Evolutionary conservation across 2,888 invertebrate species (phyloP), one percentile per base, ranked within the genome.

Genomic region (Galerucella nymphaeae): DNA sequence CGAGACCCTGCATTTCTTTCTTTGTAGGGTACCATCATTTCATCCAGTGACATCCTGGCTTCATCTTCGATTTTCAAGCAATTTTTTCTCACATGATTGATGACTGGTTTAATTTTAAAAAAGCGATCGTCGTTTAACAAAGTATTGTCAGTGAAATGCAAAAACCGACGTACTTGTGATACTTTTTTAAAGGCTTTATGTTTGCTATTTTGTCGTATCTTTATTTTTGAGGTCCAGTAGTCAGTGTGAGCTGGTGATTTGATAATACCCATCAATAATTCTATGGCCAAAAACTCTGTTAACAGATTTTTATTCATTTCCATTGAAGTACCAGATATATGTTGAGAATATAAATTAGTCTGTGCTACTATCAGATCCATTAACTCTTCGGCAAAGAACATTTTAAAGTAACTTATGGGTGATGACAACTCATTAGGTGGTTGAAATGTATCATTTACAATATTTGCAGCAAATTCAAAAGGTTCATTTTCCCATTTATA

Each of bases 91-190:
- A 77, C 42, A 11, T 55, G 30, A 13, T 79, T 69, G 5, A 77
- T 50, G 11, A 77, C 23, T 42, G 70, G 76, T 66, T 69, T 55
- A 48, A 78, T 67, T 75, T 76, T 77, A 66, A 59, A 71, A 61
- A 73, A 72, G 59, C 62, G 45, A 59, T 42, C n/a, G n/a, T n/a
- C n/a, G n/a, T n/a, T n/a, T n/a, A n/a, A n/a, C n/a, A n/a, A n/a
- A n/a, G n/a, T n/a, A 53, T 76, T 76, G 41, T 78, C 72, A 16
- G 64, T 70, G 71, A 75, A 78, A 62, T 77, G 76, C 64, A 77
- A 30, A 66, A 68, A 73, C 62, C 73, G 65, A 38, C 76, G 64
- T 57, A 78, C 53, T 63, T 72, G 20, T 41, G 50, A 23, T 64
- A 58, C 42, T 41, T 59, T 16, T 63, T 70, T 41, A 80, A 69